Evolutionary conservation across 2,888 invertebrate species (phyloP).

Genomic region (Sericinus montela): DNA sequence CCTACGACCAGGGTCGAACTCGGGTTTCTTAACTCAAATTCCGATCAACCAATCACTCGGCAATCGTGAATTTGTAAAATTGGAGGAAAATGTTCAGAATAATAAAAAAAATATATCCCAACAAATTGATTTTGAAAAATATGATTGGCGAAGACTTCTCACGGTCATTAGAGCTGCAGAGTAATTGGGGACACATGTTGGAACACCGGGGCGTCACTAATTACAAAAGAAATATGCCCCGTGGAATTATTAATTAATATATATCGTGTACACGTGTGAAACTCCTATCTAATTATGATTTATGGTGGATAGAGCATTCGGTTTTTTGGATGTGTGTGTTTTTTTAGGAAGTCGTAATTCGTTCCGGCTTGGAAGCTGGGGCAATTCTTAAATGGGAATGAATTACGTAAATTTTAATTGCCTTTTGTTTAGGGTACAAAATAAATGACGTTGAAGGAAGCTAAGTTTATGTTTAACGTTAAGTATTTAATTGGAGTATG

Average conservation of each 20-base stretch:
- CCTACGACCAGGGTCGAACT: no score
- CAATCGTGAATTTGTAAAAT: no score
- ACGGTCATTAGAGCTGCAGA: constrained; percentile 32
- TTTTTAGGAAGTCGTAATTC: constrained; percentile 7
- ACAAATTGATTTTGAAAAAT: constrained; percentile 29
- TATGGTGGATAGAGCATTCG: constrained; percentile 18
- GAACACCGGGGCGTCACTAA: constrained; percentile 31
- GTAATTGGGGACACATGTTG: constrained; percentile 39
- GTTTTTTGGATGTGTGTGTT: constrained; percentile 12
- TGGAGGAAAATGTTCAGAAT: no score
- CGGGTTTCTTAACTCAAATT: no score
- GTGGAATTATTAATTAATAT: constrained; percentile 33
- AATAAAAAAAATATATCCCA: constrained; percentile 2
- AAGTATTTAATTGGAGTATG: no score
- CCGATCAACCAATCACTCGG: no score
- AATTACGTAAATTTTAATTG: constrained; percentile 8
- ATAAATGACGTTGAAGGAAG: background rate
- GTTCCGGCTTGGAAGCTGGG: constrained; percentile 13
- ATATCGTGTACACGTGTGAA: constrained; percentile 33
- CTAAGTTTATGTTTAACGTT: no score
- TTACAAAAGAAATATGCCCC: constrained; percentile 37
- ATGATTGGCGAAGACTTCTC: constrained; percentile 31
- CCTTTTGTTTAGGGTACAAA: background rate
- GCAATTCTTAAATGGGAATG: constrained; percentile 5
- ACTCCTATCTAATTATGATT: constrained; percentile 32